Percentiles rank a stretch among this genome's conserved stretches.
These are phyloP conservation scores for Notolabrus celidotus DNA, from an alignment of 2,797 vertebrate genomes.

Conservation along the genomic window DNA sequence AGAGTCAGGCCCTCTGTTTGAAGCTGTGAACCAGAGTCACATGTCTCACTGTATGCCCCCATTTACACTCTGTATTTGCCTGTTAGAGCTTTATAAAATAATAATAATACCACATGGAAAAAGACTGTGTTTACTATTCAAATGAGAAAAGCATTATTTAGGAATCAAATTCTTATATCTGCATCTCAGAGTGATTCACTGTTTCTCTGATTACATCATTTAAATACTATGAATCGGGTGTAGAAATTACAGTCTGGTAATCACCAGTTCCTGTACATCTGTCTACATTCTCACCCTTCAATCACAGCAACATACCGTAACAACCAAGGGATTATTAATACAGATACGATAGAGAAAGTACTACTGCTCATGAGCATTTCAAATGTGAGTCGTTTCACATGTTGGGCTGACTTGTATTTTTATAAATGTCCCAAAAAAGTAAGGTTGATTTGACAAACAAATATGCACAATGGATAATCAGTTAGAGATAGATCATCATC, in stretches of 20 bases:
- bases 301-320: neutral
- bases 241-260: neutral
- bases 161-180: neutral
- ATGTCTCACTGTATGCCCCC: conserved; percentile 14
- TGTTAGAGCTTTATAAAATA: neutral
- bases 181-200: neutral
- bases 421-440: neutral
- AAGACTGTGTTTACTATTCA: neutral
- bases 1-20: neutral
- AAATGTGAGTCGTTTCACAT: too few relatives aligned
- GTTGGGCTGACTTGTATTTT: too few relatives aligned
- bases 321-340: conserved; percentile 12
- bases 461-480: neutral
- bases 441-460: neutral
- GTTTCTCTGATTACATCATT: neutral
- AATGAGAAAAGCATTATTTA: neutral
- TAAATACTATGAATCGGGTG: conserved; percentile 1
- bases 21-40: conserved; percentile 32
- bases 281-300: neutral
- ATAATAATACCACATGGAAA: neutral
- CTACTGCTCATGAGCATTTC: neutral
- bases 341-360: neutral
- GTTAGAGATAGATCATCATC: too few relatives aligned
- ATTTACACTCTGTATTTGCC: conserved; percentile 1
- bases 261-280: neutral